Conservation (phyloP, 1,140 invertebrate species). For the Dufourea novaeangliae region DNA sequence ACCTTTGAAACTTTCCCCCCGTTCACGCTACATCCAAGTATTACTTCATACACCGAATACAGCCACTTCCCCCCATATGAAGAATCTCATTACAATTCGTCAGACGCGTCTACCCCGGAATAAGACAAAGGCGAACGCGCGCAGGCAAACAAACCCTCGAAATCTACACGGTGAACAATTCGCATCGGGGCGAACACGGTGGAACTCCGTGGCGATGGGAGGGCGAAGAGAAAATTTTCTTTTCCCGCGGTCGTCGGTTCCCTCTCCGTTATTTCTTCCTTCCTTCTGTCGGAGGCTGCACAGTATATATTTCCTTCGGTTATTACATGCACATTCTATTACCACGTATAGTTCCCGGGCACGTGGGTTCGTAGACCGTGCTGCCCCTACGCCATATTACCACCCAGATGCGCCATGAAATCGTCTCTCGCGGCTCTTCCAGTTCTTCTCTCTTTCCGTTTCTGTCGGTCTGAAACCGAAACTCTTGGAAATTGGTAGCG, state of each 20-base stretch:
- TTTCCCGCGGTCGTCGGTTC: background rate
- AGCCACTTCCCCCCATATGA: constrained; percentile 8
- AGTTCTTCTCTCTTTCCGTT: constrained; percentile 42
- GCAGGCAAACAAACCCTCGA: constrained; percentile 34
- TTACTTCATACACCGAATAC: background rate
- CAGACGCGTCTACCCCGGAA: constrained; percentile 30
- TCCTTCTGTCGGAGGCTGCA: constrained; percentile 64
- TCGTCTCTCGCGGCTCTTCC: constrained; percentile 27
- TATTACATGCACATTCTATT: constrained; percentile 80
- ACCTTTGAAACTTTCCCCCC: background rate
- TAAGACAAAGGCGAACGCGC: constrained; percentile 34
- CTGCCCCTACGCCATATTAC: constrained; percentile 73
- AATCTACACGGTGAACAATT: constrained; percentile 27
- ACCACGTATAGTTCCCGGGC: constrained; percentile 65
- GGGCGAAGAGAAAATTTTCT: constrained; percentile 1
- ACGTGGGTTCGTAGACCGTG: constrained; percentile 54
- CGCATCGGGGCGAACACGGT: background rate
- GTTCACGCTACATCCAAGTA: background rate
- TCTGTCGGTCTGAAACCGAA: constrained; percentile 68
- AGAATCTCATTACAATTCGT: constrained; percentile 49
- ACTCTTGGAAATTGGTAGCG: constrained; percentile 71
- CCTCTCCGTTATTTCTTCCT: constrained; percentile 46
- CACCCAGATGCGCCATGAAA: constrained; percentile 68
- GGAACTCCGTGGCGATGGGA: background rate
- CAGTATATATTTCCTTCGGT: constrained; percentile 74